phyloP scores from a whole-genome alignment of 2,888 invertebrate genomes.

The Hypena proboscidalis region DNA sequence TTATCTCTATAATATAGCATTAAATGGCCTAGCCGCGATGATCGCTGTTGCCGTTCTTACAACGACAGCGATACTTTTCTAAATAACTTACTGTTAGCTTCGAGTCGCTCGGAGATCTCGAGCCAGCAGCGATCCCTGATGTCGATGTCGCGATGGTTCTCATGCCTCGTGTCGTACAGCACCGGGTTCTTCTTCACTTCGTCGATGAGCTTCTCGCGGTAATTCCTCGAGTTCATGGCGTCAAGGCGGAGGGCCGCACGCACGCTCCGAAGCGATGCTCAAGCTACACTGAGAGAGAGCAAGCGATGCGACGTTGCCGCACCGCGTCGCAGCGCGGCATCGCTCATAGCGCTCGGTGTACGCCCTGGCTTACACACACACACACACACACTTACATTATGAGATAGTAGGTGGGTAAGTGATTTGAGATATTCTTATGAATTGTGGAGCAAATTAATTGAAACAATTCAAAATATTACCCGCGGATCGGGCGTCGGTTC shows the following conservation, averaged over 20 bases:
- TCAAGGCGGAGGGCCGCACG: conserved; percentile 31
- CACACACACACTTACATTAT: background rate
- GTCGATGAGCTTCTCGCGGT: conserved; percentile 72
- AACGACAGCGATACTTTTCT: conserved; percentile 8
- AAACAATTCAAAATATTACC: no score
- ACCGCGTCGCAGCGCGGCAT: conserved; percentile 53
- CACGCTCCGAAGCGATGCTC: conserved; percentile 59
- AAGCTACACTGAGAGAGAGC: conserved; percentile 75
- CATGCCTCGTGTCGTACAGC: conserved; percentile 75
- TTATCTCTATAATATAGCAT: no score
- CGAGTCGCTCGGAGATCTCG: conserved; percentile 72
- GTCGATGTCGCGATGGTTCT: conserved; percentile 75
- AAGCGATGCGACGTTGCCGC: conserved; percentile 69
- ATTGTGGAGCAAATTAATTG: no score
- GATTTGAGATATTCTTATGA: no score
- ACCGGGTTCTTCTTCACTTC: conserved; percentile 77
- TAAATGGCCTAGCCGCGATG: no score
- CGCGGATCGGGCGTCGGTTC: no score
- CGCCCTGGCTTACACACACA: conserved; percentile 59
- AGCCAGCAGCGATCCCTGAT: conserved; percentile 76
- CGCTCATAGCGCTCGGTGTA: conserved; percentile 65
- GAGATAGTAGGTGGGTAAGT: background rate
- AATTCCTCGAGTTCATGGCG: conserved; percentile 54
- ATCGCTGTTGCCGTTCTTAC: background rate
- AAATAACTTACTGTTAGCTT: conserved; percentile 63